These are phyloP conservation scores for Halesus radiatus DNA, from an alignment of 1,140 invertebrate genomes.

Conservation along the genomic window DNA sequence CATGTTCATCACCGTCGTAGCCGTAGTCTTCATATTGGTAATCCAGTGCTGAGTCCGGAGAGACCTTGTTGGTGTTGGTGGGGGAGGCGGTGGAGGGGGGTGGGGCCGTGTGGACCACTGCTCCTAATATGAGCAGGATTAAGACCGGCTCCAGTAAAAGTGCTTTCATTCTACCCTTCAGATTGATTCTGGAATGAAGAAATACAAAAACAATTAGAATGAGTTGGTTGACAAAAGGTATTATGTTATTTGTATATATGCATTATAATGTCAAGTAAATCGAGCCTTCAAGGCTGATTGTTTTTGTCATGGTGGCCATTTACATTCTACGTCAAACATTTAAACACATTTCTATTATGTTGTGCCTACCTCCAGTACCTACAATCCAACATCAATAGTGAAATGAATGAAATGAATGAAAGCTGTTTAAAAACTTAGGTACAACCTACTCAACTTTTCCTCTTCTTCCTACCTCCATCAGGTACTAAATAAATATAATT, in stretches of 20 bases:
- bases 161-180: slow-evolving; percentile 64
- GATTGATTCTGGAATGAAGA: slow-evolving; percentile 65
- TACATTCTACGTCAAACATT: no score
- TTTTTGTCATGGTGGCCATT: no score
- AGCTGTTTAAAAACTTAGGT: no score
- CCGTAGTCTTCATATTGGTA: slow-evolving; percentile 64
- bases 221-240: not conserved
- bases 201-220: slow-evolving; percentile 44
- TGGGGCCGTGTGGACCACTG: slow-evolving; percentile 61
- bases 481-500: no score
- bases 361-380: no score
- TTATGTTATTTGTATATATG: not conserved
- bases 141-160: slow-evolving; percentile 67
- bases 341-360: no score
- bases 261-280: not conserved
- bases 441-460: no score
- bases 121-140: slow-evolving; percentile 66
- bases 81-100: slow-evolving; percentile 39
- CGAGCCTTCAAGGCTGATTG: no score
- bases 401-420: no score
- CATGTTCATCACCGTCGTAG: slow-evolving; percentile 63
- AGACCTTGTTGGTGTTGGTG: not conserved
- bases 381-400: no score
- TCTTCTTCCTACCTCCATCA: no score
- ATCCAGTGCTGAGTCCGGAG: slow-evolving; percentile 58